Conservation (phyloP, 2,113 vertebrate species). For the Microcebus ravelobensis region DNA sequence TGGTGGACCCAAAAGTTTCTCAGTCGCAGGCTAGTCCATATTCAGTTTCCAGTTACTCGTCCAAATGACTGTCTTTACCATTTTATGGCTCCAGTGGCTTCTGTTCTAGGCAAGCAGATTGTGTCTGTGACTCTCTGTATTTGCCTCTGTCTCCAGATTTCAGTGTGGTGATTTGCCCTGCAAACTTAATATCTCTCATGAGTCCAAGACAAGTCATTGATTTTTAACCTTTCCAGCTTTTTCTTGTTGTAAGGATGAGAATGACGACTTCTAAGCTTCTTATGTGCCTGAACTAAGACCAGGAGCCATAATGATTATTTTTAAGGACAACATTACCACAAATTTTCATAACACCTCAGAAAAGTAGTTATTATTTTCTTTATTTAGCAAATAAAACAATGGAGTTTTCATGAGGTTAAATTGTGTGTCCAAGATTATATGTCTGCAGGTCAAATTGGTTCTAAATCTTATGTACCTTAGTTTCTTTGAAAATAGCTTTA, state of each 20-base stretch:
- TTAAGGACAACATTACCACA: slow-evolving; percentile 9
- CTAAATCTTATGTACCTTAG: neutral
- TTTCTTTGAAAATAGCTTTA: slow-evolving; percentile 24
- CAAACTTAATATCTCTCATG: neutral
- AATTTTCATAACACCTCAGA: slow-evolving; percentile 9
- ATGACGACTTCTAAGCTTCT: neutral
- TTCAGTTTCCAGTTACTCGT: neutral
- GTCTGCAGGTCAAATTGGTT: neutral
- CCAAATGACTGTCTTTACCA: neutral
- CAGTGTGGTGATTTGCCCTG: neutral
- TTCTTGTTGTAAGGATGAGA: neutral
- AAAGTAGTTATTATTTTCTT: slow-evolving; percentile 1
- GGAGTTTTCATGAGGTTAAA: neutral
- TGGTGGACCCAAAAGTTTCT: neutral
- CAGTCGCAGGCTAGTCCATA: neutral
- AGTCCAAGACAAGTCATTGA: neutral
- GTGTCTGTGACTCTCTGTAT: neutral
- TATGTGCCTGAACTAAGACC: neutral
- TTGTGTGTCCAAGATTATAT: neutral
- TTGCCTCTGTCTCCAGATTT: slow-evolving; percentile 13
- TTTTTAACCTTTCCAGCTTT: neutral
- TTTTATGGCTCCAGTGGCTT: neutral
- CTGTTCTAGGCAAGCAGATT: neutral
- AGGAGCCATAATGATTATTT: neutral
- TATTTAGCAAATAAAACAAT: slow-evolving; percentile 15